phyloP scores from a whole-genome alignment of 2,113 vertebrate species.

The Urocolius indicus region DNA sequence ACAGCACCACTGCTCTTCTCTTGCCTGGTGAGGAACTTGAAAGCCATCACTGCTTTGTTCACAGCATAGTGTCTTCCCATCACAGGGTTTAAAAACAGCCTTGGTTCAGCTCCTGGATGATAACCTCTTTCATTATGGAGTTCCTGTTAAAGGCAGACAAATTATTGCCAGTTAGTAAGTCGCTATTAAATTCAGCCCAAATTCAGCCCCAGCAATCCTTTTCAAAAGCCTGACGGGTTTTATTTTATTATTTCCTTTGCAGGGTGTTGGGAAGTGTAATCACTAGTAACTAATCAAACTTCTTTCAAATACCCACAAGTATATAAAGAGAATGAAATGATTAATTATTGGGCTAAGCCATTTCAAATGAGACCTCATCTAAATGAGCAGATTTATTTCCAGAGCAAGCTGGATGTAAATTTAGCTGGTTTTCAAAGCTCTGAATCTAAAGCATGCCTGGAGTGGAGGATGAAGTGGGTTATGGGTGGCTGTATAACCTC shows the following conservation, averaged over 20 bases:
- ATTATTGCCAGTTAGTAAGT: constrained; percentile 34
- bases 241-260: constrained; percentile 71
- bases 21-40: not conserved
- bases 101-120: not conserved
- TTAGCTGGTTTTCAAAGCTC: constrained; percentile 66
- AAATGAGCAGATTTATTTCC: constrained; percentile 77
- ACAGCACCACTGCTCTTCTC: not conserved
- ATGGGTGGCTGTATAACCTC: constrained; percentile 3
- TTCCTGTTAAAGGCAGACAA: constrained; percentile 47
- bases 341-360: constrained; percentile 74
- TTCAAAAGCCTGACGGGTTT: constrained; percentile 55
- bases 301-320: constrained; percentile 73
- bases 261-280: constrained; percentile 66
- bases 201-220: constrained; percentile 42
- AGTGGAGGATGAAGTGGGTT: constrained; percentile 38
- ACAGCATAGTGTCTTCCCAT: not conserved
- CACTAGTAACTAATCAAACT: constrained; percentile 76
- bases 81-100: not conserved
- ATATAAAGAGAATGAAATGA: constrained; percentile 75
- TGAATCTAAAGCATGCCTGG: constrained; percentile 39
- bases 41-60: not conserved
- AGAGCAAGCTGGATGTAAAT: constrained; percentile 69
- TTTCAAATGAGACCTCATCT: constrained; percentile 75
- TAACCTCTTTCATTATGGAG: not conserved
- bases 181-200: constrained; percentile 22